phyloP scores from a whole-genome alignment of 2,888 invertebrate genomes.

The Epinotia demarniana region DNA sequence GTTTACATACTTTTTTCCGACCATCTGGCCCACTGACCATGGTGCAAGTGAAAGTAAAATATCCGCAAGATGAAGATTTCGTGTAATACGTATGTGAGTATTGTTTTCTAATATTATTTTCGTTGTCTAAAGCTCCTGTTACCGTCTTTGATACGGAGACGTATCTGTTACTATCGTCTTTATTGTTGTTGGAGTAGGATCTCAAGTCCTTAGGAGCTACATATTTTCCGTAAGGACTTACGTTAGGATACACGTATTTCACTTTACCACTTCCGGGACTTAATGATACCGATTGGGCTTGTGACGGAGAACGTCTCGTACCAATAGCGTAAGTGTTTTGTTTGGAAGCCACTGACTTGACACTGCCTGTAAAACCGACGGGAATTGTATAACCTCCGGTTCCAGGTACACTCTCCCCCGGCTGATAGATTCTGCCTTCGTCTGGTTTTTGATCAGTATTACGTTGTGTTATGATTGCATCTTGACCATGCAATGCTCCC shows the following conservation, averaged over 20 bases:
- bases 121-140: conserved; percentile 88
- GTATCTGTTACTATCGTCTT: conserved; percentile 86
- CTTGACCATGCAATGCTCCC: conserved; percentile 84
- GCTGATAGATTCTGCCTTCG: conserved; percentile 85
- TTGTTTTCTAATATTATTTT: conserved; percentile 87
- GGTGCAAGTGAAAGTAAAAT: conserved; percentile 94
- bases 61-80: conserved; percentile 94
- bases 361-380: conserved; percentile 87
- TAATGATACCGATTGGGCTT: conserved; percentile 87
- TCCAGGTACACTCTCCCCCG: conserved; percentile 88
- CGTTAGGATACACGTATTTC: conserved; percentile 64
- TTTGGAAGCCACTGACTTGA: conserved; percentile 87
- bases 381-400: conserved; percentile 88
- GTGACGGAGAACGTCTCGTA: conserved; percentile 85
- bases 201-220: conserved; percentile 71
- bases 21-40: conserved; percentile 91
- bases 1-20: conserved; percentile 91
- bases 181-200: conserved; percentile 65
- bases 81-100: conserved; percentile 92
- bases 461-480: conserved; percentile 86
- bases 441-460: conserved; percentile 77
- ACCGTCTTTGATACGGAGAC: conserved; percentile 92
- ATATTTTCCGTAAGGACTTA: conserved; percentile 59
- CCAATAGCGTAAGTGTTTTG: conserved; percentile 85
- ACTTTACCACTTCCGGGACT: conserved; percentile 80